These are phyloP conservation scores for Anthophora plumipes DNA, from an alignment of 2,888 invertebrate species.

Conservation along the genomic window DNA sequence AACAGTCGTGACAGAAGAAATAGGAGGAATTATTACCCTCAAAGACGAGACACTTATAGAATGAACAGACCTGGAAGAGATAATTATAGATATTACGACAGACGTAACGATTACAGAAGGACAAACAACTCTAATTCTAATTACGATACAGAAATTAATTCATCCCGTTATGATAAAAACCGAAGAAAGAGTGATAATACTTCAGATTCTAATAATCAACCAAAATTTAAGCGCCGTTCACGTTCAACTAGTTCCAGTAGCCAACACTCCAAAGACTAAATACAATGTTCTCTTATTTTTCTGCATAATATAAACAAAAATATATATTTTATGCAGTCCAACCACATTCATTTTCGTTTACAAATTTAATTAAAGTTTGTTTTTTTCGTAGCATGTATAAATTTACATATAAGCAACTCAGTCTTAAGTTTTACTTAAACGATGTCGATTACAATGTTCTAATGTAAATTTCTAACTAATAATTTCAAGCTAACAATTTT, in stretches of 20 bases:
- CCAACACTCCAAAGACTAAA: conserved; percentile 78
- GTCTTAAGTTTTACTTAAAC: conserved; percentile 37
- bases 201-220: conserved; percentile 66
- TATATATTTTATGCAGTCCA: conserved; percentile 42
- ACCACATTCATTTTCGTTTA: conserved; percentile 31
- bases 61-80: conserved; percentile 72
- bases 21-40: conserved; percentile 75
- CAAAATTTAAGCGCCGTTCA: conserved; percentile 80
- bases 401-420: conserved; percentile 11
- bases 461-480: conserved; percentile 35
- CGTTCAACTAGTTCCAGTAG: conserved; percentile 79
- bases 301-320: conserved; percentile 19
- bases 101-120: conserved; percentile 73
- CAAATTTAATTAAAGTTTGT: conserved; percentile 32
- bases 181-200: conserved; percentile 64
- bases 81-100: conserved; percentile 71
- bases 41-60: conserved; percentile 74
- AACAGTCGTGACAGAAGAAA: conserved; percentile 76
- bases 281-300: conserved; percentile 25
- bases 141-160: conserved; percentile 62
- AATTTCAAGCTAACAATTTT: conserved; percentile 24
- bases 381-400: conserved; percentile 23
- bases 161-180: conserved; percentile 59
- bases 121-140: conserved; percentile 66
- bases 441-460: conserved; percentile 33